Conservation (phyloP, 2,888 invertebrate genomes). For the Limnephilus auricula region DNA sequence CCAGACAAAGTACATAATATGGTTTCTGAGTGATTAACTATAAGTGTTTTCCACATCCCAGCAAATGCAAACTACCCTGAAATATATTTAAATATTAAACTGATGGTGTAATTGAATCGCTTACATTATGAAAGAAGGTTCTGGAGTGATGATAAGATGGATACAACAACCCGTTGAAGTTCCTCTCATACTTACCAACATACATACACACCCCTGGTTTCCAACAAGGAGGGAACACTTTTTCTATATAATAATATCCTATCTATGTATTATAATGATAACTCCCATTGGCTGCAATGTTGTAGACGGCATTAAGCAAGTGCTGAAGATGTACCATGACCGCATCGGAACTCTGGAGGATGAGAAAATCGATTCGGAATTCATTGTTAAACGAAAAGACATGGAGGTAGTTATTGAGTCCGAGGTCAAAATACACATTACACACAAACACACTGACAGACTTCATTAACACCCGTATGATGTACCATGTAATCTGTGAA, state of each 20-base stretch:
- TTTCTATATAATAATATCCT: background rate
- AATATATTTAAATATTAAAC: background rate
- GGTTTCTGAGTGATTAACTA: background rate
- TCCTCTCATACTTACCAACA: background rate
- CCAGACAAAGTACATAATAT: background rate
- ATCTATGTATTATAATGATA: background rate
- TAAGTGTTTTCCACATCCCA: background rate
- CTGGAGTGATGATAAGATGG: background rate
- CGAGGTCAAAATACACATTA: slow-evolving; percentile 4
- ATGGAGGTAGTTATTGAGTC: slow-evolving; percentile 71
- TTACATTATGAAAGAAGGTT: slow-evolving; percentile 2
- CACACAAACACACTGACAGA: slow-evolving; percentile 51
- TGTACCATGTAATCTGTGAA: slow-evolving; percentile 44
- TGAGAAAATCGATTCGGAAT: slow-evolving; percentile 98
- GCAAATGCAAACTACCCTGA: background rate
- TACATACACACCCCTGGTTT: background rate
- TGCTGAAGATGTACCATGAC: slow-evolving; percentile 91
- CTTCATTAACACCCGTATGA: slow-evolving; percentile 40
- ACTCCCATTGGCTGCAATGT: slow-evolving; percentile 56
- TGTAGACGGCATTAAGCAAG: slow-evolving; percentile 87
- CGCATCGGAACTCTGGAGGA: slow-evolving; percentile 94
- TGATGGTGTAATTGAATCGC: background rate
- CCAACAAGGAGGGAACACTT: slow-evolving; percentile 2
- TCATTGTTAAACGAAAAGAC: slow-evolving; percentile 98
- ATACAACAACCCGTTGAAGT: background rate